Conservation (phyloP, 2,888 invertebrate genomes). For the Melolontha melolontha region DNA sequence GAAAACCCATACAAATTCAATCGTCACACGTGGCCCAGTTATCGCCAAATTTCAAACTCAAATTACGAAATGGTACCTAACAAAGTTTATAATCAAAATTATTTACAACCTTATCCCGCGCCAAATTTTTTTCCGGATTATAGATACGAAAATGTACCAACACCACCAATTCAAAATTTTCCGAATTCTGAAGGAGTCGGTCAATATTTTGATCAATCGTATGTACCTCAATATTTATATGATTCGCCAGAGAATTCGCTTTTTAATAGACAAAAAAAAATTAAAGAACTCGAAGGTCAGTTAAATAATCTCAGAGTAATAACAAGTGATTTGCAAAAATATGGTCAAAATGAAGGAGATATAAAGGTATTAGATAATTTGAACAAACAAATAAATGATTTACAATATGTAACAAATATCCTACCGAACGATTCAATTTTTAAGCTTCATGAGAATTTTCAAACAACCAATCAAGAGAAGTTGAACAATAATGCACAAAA, state of each 20-base stretch:
- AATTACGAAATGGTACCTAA: constrained; percentile 1
- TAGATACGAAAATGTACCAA: not conserved
- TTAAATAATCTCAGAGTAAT: constrained; percentile 58
- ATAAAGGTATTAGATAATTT: constrained; percentile 54
- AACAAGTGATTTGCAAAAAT: constrained; percentile 56
- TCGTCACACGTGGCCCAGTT: not conserved
- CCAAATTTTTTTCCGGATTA: constrained; percentile 22
- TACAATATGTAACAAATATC: constrained; percentile 53
- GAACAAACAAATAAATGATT: constrained; percentile 57
- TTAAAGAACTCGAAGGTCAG: constrained; percentile 57
- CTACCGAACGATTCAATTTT: constrained; percentile 38
- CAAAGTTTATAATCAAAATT: not conserved
- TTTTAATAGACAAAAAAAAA: constrained; percentile 49
- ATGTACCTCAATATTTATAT: constrained; percentile 24
- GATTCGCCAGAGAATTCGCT: constrained; percentile 24
- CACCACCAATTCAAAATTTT: not conserved
- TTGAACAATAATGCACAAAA: not conserved
- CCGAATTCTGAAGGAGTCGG: constrained; percentile 2
- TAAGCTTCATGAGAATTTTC: constrained; percentile 24
- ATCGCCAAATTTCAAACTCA: not conserved
- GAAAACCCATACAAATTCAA: too few relatives aligned
- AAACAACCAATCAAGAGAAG: not conserved
- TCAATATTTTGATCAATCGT: constrained; percentile 11
- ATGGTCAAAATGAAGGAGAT: constrained; percentile 57
- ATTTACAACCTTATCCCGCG: constrained; percentile 11